Percentiles rank a stretch among this genome's conserved stretches.
These are phyloP conservation scores for Paramormyrops hopkinsi DNA, from an alignment of 2,797 vertebrate genomes.

Conservation along the genomic window DNA sequence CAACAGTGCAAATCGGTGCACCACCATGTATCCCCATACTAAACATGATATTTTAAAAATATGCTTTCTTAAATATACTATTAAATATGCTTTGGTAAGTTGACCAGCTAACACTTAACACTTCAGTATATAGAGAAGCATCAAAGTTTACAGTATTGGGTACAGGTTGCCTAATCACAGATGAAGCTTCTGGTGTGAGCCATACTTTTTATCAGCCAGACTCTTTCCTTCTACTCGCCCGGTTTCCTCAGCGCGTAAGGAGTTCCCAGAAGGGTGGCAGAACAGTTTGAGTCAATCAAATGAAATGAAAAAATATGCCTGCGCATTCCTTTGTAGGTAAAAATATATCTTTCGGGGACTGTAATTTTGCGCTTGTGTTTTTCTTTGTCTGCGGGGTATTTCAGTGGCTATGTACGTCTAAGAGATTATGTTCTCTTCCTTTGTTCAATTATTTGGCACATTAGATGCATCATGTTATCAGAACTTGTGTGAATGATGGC, in stretches of 20 bases:
- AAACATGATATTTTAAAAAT: neutral
- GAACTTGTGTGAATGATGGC: neutral
- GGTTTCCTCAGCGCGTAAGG: neutral
- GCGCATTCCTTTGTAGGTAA: neutral
- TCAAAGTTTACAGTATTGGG: neutral
- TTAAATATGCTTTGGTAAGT: neutral
- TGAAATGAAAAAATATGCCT: neutral
- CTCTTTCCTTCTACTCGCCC: neutral
- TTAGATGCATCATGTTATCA: constrained; percentile 6
- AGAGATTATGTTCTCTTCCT: neutral
- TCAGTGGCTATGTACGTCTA: neutral
- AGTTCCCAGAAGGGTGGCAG: neutral
- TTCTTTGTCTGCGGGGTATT: neutral
- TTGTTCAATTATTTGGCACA: constrained; percentile 15
- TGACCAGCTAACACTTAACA: neutral
- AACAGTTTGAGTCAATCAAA: neutral
- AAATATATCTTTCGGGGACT: neutral
- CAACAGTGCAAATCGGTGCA: neutral
- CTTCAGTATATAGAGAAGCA: neutral
- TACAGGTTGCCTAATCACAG: neutral
- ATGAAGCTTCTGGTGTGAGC: neutral
- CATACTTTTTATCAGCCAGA: neutral
- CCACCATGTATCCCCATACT: neutral
- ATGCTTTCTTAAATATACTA: neutral
- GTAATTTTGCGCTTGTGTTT: neutral